A percentile compares a stretch with the other conserved stretches of the same genome.
Evolutionary conservation across 2,888 invertebrate genomes (phyloP).

Genomic region (Camponotus fellah): DNA sequence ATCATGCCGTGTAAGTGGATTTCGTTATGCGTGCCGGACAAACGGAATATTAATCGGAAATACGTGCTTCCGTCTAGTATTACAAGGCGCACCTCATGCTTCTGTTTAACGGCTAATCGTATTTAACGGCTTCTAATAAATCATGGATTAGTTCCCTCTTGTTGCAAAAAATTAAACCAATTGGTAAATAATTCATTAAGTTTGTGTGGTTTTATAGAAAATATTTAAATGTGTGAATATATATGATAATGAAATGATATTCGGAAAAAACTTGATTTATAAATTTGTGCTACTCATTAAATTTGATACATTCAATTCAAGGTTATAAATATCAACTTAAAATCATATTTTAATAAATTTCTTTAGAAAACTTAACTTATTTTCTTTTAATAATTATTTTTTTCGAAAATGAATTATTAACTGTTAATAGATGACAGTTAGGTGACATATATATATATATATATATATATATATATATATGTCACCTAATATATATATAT

Average conservation of each 20-base stretch:
- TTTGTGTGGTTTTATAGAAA: background rate
- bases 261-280: background rate
- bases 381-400: background rate
- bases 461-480: too few relatives aligned
- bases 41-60: constrained; percentile 53
- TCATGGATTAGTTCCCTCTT: constrained; percentile 1
- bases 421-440: background rate
- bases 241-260: background rate
- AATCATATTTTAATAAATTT: background rate
- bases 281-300: background rate
- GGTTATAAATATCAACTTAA: background rate
- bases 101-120: constrained; percentile 19
- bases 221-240: background rate
- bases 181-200: constrained; percentile 1
- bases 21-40: constrained; percentile 35
- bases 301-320: background rate
- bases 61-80: constrained; percentile 23
- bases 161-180: constrained; percentile 11
- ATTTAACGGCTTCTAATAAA: constrained; percentile 40
- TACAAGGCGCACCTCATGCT: constrained; percentile 3
- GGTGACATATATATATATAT: too few relatives aligned
- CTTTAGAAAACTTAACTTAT: background rate
- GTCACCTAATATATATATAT: too few relatives aligned
- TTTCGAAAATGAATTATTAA: background rate
- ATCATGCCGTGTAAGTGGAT: constrained; percentile 20